Conservation (phyloP, 2,797 vertebrate species). For the Leucoraja ocellata region DNA sequence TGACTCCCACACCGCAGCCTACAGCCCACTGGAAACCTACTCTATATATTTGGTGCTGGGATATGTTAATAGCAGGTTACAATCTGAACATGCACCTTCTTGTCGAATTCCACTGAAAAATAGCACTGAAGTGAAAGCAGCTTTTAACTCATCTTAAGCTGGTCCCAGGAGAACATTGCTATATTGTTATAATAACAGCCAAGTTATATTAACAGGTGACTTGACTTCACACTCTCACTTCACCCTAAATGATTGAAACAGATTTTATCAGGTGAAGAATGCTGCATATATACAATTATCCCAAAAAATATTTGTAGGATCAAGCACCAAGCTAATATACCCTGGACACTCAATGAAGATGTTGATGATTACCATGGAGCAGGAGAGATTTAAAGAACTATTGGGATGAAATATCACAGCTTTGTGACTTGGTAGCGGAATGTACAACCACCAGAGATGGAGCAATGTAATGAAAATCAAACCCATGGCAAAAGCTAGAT, state of each 20-base stretch:
- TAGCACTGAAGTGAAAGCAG: background rate
- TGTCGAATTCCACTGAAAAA: background rate
- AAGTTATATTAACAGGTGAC: background rate
- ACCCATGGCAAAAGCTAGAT: no score
- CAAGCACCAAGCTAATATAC: background rate
- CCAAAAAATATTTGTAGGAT: background rate
- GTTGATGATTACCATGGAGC: background rate
- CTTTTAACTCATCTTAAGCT: background rate
- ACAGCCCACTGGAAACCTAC: background rate
- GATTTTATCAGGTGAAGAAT: no score
- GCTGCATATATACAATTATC: background rate
- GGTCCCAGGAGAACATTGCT: background rate
- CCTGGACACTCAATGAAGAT: background rate
- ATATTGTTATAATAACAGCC: background rate
- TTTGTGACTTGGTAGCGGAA: background rate
- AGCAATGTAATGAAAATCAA: background rate
- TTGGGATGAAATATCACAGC: background rate
- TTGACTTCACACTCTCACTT: background rate
- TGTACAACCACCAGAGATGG: background rate
- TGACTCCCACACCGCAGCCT: background rate
- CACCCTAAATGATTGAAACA: no score
- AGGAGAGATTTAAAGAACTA: background rate
- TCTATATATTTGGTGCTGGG: background rate
- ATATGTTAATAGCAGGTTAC: background rate
- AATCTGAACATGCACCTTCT: background rate